These are phyloP conservation scores for Argyra leucocephala DNA, from an alignment of 2,888 invertebrate genomes.

Conservation along the genomic window DNA sequence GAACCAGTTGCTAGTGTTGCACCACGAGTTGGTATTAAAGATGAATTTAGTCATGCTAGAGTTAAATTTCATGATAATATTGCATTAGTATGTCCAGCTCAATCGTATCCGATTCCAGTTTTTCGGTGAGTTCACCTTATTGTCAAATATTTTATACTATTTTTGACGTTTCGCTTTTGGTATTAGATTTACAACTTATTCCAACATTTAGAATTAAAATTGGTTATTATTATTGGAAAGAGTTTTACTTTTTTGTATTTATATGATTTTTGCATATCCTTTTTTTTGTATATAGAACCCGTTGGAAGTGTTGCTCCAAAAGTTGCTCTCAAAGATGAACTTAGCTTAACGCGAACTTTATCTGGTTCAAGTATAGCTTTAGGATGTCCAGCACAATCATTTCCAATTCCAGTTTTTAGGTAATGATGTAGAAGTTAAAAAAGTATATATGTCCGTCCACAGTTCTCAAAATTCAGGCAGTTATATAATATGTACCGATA, in stretches of 20 bases:
- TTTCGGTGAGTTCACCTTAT: slow-evolving; percentile 34
- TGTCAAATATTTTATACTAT: too few species aligned
- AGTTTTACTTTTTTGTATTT: slow-evolving; percentile 8
- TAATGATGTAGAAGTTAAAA: slow-evolving; percentile 40
- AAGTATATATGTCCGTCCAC: too few species aligned
- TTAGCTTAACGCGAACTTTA: slow-evolving; percentile 47
- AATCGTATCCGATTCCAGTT: slow-evolving; percentile 22
- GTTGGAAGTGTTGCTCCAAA: slow-evolving; percentile 51
- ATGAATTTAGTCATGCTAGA: slow-evolving; percentile 44
- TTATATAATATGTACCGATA: too few species aligned
- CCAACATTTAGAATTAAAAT: neutral
- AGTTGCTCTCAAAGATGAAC: slow-evolving; percentile 59
- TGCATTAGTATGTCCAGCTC: slow-evolving; percentile 45
- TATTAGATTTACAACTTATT: neutral
- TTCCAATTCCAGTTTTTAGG: slow-evolving; percentile 62
- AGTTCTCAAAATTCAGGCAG: too few species aligned
- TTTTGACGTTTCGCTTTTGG: too few species aligned
- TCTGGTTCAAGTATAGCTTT: slow-evolving; percentile 49
- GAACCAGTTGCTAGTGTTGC: slow-evolving; percentile 61
- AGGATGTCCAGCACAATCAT: slow-evolving; percentile 58
- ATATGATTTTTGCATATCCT: too few species aligned
- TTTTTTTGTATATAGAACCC: slow-evolving; percentile 42
- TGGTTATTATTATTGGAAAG: too few species aligned
- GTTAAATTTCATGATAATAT: slow-evolving; percentile 45
- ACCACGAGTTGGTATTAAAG: slow-evolving; percentile 56